Base-by-base conservation (phyloP, 2,797 vertebrate genomes). In the Peromyscus attwateri region DNA sequence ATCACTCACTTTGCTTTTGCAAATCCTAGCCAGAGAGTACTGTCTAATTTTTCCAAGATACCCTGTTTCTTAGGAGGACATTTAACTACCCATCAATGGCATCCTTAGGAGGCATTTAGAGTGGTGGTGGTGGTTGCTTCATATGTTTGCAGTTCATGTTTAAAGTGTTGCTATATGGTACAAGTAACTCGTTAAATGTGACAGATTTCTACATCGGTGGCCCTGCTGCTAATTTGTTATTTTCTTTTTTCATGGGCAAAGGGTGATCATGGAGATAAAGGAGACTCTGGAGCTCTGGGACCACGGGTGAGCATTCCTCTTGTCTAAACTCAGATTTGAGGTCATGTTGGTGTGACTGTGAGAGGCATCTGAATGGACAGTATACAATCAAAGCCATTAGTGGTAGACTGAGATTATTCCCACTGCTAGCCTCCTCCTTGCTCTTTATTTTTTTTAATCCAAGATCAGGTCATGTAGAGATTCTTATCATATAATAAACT, bases 241-340 rank as follows among this genome's bases (percentile, higher is more conserved):
- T 98, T 97, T 93, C 87, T 77, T 43, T 95, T 17, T 93, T 90
- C 92, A 2, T 70, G 64, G 64, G 64, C 46, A 87, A 70, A 87
- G 83, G 83, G 83, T 70, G 83, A 87, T 49, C 83, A 93, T 98
- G 99, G 99, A 97, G 99, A 99, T 96, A 99, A 99, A 98, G 99
- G 99, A 96, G 99, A 99, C 77, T 87, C 98, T 27, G 99, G 99
- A 96, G 97, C 97, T 68, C 55, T 97, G 88, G 99, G 99, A 79
- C 99, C 99, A 46, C 99, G 96, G 98, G 99, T 99, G 96, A 99
- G 99, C 98, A 64, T 88, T 0, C 29, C 85, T 83, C 27, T 95
- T 43, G 6, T 87, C 76, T 96, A 77, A 96, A 2, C 60, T 62
- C 62, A 27, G 9, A 95, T n/a, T 66, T 89, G 43, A 97, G 95